These are phyloP conservation scores for Caenorhabditis latens DNA, from an alignment of 1,140 invertebrate genomes.

Conservation along the genomic window DNA sequence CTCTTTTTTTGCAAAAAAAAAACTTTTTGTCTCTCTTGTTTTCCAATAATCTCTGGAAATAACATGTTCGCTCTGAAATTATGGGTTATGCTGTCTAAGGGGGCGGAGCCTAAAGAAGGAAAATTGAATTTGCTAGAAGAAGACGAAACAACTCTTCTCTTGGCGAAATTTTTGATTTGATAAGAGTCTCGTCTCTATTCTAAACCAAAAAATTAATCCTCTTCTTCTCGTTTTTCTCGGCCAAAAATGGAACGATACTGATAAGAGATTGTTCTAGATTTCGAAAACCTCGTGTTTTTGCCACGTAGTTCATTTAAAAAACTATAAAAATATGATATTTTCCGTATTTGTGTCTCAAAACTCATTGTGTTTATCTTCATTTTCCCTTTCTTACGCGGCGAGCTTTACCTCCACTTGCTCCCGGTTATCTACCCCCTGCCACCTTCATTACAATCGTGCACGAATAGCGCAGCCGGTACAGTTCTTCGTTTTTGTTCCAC, in stretches of 20 bases:
- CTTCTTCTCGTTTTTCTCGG: neutral
- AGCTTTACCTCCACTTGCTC: too few species aligned
- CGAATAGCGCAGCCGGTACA: too few species aligned
- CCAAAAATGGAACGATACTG: constrained; percentile 18
- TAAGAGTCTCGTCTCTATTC: neutral
- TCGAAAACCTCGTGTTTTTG: neutral
- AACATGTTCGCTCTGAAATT: constrained; percentile 4
- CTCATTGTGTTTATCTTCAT: too few species aligned
- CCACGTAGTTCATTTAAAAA: constrained; percentile 2
- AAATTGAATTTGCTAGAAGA: neutral
- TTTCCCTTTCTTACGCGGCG: too few species aligned
- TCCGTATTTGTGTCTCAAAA: too few species aligned
- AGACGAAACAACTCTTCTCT: neutral
- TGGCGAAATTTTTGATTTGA: neutral
- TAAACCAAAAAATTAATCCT: constrained; percentile 37
- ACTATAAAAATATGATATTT: neutral
- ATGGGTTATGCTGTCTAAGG: neutral
- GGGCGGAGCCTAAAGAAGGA: neutral
- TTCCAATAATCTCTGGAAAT: neutral
- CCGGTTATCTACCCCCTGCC: too few species aligned
- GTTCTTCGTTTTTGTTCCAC: too few species aligned
- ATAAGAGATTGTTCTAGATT: neutral
- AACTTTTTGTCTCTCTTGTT: constrained; percentile 8
- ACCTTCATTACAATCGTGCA: too few species aligned
- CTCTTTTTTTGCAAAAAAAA: constrained; percentile 2